Conservation (phyloP, 2,113 vertebrate genomes). For the Megaceryle maxima region DNA sequence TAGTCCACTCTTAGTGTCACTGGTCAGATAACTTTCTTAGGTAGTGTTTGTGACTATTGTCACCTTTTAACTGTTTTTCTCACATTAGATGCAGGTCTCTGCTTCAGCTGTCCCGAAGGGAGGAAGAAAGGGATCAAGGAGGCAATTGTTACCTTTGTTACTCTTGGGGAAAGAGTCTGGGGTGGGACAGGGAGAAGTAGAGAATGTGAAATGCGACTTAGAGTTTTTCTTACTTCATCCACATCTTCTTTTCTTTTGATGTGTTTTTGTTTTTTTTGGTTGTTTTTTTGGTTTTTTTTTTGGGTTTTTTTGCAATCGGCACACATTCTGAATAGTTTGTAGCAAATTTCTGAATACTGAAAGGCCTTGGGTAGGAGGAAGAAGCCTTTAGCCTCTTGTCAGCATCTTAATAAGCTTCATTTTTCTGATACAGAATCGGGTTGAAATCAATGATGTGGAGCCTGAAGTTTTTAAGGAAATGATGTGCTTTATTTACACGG, state of each 20-base stretch:
- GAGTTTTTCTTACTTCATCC: background rate
- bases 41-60: background rate
- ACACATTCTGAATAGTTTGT: background rate
- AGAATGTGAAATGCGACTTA: background rate
- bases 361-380: background rate
- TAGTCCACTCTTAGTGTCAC: background rate
- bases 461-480: slow-evolving; percentile 97
- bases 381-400: background rate
- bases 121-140: background rate
- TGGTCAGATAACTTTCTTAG: background rate
- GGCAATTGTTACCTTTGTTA: background rate
- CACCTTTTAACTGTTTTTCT: background rate
- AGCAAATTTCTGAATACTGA: background rate
- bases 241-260: background rate
- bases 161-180: background rate
- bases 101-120: background rate
- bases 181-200: background rate
- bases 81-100: background rate
- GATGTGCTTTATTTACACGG: slow-evolving; percentile 96
- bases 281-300: background rate
- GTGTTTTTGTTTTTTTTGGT: no score
- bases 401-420: background rate
- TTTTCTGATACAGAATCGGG: slow-evolving; percentile 81
- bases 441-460: slow-evolving; percentile 94
- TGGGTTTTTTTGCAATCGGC: background rate